phyloP scores from a whole-genome alignment of 2,888 invertebrate genomes.

The Chrysopilus asiliformis region DNA sequence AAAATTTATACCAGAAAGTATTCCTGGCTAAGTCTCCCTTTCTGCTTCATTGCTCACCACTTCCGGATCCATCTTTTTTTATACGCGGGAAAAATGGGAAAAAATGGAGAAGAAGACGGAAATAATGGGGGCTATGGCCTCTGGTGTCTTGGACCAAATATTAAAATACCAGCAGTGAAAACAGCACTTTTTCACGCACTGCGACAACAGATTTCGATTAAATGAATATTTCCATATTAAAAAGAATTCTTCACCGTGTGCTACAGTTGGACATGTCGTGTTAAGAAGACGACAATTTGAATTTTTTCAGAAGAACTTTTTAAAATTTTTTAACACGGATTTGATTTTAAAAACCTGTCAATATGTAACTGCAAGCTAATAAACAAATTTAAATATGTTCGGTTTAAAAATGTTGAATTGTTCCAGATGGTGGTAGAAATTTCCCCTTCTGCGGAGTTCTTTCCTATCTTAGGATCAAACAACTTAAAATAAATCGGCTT shows the following conservation, averaged over 20 bases:
- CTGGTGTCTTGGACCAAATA: slow-evolving; percentile 1
- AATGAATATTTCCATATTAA: slow-evolving; percentile 4
- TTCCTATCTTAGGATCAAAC: no score
- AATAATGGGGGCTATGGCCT: not conserved
- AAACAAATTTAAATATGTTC: no score
- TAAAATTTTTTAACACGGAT: no score
- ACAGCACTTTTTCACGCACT: slow-evolving; percentile 6
- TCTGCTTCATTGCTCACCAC: not conserved
- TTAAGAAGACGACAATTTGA: no score
- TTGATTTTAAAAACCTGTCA: no score
- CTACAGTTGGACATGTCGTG: not conserved
- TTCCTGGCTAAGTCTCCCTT: not conserved
- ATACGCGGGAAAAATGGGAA: not conserved
- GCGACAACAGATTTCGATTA: slow-evolving; percentile 10
- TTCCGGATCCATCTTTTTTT: not conserved
- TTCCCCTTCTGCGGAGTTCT: no score
- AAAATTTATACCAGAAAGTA: slow-evolving; percentile 6
- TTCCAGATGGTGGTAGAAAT: no score
- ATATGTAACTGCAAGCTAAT: no score
- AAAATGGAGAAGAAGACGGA: not conserved
- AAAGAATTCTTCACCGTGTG: slow-evolving; percentile 2
- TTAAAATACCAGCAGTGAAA: no score
- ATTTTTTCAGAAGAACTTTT: slow-evolving; percentile 1
- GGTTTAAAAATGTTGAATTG: no score
- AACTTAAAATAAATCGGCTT: no score